Conservation (phyloP, 2,888 invertebrate species). For the Lasioglossum figueresi region DNA sequence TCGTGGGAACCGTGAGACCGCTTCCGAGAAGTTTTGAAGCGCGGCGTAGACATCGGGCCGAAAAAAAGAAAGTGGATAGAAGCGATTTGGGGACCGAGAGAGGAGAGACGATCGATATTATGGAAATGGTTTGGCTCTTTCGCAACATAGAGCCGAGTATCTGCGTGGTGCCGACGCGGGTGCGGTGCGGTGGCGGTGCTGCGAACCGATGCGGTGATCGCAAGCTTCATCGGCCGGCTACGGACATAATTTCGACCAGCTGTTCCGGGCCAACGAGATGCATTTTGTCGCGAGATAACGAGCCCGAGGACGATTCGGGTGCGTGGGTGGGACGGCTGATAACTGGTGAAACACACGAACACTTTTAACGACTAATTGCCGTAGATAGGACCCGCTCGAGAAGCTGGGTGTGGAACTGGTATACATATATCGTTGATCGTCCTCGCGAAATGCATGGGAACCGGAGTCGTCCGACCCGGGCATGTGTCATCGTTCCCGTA, state of each 20-base stretch:
- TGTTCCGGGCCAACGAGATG: constrained; percentile 77
- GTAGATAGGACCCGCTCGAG: constrained; percentile 68
- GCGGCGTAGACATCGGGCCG: constrained; percentile 64
- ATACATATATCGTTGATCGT: constrained; percentile 63
- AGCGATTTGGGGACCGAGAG: constrained; percentile 30
- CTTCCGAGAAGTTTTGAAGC: constrained; percentile 76
- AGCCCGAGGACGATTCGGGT: constrained; percentile 59
- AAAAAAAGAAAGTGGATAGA: constrained; percentile 61
- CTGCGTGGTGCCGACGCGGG: not conserved
- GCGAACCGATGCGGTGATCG: constrained; percentile 41
- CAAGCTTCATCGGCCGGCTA: constrained; percentile 20
- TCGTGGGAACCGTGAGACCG: constrained; percentile 79
- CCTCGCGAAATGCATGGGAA: constrained; percentile 80
- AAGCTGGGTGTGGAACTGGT: constrained; percentile 63
- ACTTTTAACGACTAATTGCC: constrained; percentile 79
- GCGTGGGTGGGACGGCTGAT: constrained; percentile 76
- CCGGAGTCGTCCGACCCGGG: constrained; percentile 70
- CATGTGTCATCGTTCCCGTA: constrained; percentile 63
- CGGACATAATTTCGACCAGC: constrained; percentile 70
- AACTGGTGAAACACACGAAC: constrained; percentile 74
- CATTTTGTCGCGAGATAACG: constrained; percentile 81
- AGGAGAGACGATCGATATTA: constrained; percentile 59
- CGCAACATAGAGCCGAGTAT: constrained; percentile 59
- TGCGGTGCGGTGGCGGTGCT: constrained; percentile 1
- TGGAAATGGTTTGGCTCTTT: constrained; percentile 72